Base-by-base conservation (phyloP, 2,888 invertebrate genomes). In the Isoperla grammatica region DNA sequence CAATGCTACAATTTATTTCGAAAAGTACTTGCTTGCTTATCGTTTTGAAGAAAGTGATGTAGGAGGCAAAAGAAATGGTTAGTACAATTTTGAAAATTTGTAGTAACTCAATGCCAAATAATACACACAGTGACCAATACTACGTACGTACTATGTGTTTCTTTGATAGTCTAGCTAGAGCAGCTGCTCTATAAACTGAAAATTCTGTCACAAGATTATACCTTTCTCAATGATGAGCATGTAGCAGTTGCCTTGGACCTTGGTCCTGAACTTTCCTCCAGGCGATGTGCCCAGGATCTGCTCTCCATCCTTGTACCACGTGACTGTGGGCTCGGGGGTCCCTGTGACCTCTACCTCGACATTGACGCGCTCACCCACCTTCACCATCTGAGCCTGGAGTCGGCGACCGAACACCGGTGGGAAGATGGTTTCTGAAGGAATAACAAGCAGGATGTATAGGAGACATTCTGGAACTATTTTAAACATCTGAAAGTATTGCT, bases 331-430 rank as follows among this genome's bases (percentile, higher is more conserved):
- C 54, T 84, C 83, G 1, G 90, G 90, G 39, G 84, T 82, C 45
- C 88, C 90, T n/a, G 85, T 85, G 1, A 90, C 85, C 73, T 88
- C 88, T 4, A 87, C 84, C 72, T 87, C 87, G 83, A 89, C 83
- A 13, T 81, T 79, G 6, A 87, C 79, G 60, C 87, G 79, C 67
- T 88, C 86, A 9, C 85, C 85, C 66, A 83, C 82, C 67, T 85
- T 85, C 5, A 84, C 83, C 9, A 86, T 84, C 72, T 86, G 85
- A 3, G 88, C 86, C 75, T 88, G 87, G 53, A 90, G 79, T 56
- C 89, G 80, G 67, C 87, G 82, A 2, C 88, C 86, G 72, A 91
- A 88, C 50, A 88, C 87, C 40, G 91, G 90, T 37, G 90, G 89
- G 69, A 88, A 87, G 65, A 87, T 82, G 23, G 85, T 86, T 75